Conservation (phyloP, 2,113 vertebrate species). For the Hippoglossus stenolepis region DNA sequence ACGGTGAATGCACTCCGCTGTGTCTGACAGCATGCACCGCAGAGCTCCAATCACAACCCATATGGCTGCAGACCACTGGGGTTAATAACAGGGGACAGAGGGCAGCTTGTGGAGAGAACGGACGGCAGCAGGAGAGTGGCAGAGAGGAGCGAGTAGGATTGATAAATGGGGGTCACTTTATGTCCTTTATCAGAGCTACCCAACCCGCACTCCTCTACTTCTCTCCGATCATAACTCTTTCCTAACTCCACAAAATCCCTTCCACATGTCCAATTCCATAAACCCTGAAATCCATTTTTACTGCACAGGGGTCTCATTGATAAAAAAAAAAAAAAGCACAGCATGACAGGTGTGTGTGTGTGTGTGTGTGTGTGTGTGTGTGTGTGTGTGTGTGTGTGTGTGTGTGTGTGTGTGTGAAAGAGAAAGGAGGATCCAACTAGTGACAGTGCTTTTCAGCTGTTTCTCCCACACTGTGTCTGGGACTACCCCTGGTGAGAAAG, state of each 20-base stretch:
- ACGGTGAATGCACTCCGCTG: background rate
- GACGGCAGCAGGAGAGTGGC: background rate
- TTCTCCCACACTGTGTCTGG: conserved; percentile 38
- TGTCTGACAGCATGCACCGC: conserved; percentile 23
- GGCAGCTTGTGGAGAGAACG: conserved; percentile 15
- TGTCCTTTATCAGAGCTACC: conserved; percentile 40
- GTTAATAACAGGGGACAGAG: conserved; percentile 56
- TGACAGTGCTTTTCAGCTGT: conserved; percentile 65
- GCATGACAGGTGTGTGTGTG: conserved; percentile 38
- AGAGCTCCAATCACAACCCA: conserved; percentile 42
- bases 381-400: conserved; percentile 23
- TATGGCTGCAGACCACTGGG: conserved; percentile 38
- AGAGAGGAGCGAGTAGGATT: background rate
- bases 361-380: conserved; percentile 16
- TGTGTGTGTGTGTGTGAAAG: conserved; percentile 31
- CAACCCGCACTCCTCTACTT: background rate
- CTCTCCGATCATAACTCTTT: conserved; percentile 12
- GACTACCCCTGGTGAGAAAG: conserved; percentile 65
- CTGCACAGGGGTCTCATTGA: conserved; percentile 22
- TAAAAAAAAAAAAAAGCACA: conserved; percentile 10
- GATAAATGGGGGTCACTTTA: background rate
- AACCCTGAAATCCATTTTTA: conserved; percentile 64
- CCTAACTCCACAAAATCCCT: conserved; percentile 33
- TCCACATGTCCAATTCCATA: conserved; percentile 49
- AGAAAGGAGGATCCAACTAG: conserved; percentile 44